phyloP scores from a whole-genome alignment of 1,140 invertebrate species.

The Apis mellifera region DNA sequence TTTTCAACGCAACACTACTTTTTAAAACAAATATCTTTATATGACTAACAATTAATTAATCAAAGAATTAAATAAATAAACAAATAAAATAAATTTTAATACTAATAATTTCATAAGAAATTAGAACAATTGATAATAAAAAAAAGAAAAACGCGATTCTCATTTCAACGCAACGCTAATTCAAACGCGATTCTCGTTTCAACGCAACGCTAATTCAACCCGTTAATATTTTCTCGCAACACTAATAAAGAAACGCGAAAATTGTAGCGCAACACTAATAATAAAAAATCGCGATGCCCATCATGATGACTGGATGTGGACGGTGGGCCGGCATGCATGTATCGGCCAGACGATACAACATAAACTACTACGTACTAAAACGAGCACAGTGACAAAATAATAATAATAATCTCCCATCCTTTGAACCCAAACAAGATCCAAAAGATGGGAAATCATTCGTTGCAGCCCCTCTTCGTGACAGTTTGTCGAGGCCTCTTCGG shows the following conservation, averaged over 20 bases:
- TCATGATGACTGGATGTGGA: not conserved
- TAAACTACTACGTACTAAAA: not conserved
- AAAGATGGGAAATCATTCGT: not conserved
- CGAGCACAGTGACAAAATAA: not conserved
- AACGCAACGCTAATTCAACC: not conserved
- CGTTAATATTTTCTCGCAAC: not conserved
- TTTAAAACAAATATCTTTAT: too few relatives aligned
- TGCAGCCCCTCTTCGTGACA: not conserved
- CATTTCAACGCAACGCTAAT: not conserved
- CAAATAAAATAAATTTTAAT: too few relatives aligned
- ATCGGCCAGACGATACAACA: not conserved
- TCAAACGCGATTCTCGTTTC: not conserved
- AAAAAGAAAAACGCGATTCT: not conserved
- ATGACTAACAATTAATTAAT: too few relatives aligned
- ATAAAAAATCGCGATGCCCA: too few relatives aligned
- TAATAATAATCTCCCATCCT: not conserved
- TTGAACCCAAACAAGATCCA: not conserved
- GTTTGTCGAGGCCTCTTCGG: not conserved
- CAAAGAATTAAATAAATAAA: too few relatives aligned
- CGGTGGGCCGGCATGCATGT: too few relatives aligned
- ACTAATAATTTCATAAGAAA: too few relatives aligned
- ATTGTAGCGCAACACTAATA: not conserved
- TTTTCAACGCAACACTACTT: too few relatives aligned
- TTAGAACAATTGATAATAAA: too few relatives aligned
- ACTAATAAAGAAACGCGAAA: too few relatives aligned